Conservation (phyloP, 1,140 invertebrate genomes). For the Drosophila guanche region DNA sequence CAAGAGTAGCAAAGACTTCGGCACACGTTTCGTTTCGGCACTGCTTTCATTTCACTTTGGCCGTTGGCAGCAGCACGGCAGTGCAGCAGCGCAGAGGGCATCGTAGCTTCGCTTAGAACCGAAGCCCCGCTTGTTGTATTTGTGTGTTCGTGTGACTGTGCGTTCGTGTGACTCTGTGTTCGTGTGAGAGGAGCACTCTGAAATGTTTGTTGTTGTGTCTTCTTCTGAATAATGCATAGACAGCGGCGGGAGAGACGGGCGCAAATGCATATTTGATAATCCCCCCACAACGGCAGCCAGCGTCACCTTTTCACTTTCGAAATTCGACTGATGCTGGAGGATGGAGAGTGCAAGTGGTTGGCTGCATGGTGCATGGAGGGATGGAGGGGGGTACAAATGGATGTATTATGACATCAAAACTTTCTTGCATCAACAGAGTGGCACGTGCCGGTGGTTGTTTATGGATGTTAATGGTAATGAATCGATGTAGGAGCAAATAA, state of each 20-base stretch:
- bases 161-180: neutral
- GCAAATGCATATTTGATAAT: conserved; percentile 46
- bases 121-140: neutral
- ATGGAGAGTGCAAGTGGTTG: neutral
- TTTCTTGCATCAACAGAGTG: conserved; percentile 42
- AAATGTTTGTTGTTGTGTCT: conserved; percentile 35
- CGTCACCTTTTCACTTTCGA: conserved; percentile 69
- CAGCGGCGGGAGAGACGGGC: conserved; percentile 30
- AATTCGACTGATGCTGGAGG: conserved; percentile 48
- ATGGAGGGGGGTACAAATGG: conserved; percentile 23
- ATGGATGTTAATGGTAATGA: neutral
- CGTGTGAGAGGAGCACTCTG: conserved; percentile 1
- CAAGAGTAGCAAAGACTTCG: neutral
- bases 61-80: neutral
- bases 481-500: neutral
- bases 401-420: conserved; percentile 65
- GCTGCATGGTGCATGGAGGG: neutral
- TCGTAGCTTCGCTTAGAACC: conserved; percentile 25
- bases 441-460: conserved; percentile 50
- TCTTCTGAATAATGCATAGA: conserved; percentile 43
- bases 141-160: neutral
- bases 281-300: conserved; percentile 17
- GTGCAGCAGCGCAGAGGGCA: neutral
- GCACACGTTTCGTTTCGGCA: neutral
- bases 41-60: conserved; percentile 39